Evolutionary conservation across 2,113 vertebrate species (phyloP).

Genomic region (Dipodomys merriami): DNA sequence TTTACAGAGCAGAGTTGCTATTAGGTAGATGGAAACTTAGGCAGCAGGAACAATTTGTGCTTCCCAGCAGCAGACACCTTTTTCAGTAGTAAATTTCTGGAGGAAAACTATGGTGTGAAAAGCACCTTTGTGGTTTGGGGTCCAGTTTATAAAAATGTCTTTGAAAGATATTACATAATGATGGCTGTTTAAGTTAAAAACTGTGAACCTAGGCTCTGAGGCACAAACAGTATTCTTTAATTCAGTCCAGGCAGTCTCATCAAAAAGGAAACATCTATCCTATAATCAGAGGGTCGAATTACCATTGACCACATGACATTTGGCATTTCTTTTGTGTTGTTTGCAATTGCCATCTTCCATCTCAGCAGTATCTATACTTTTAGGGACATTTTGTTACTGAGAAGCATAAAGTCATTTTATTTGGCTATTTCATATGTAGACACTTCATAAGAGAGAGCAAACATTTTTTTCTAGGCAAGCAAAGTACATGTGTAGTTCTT

Average conservation of each 20-base stretch:
- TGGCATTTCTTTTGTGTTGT: conserved; percentile 60
- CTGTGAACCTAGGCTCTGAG: not conserved
- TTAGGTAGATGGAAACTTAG: conserved; percentile 53
- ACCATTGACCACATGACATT: conserved; percentile 40
- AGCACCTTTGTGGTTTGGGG: conserved; percentile 58
- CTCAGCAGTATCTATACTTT: conserved; percentile 52
- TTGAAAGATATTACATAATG: conserved; percentile 61
- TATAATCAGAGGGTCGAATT: conserved; percentile 61
- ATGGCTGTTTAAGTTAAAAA: conserved; percentile 58
- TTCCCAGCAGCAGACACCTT: conserved; percentile 45
- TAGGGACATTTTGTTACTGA: conserved; percentile 27
- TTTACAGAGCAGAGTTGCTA: conserved; percentile 52
- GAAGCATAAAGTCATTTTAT: conserved; percentile 57
- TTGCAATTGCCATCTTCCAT: conserved; percentile 55
- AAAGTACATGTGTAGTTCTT: conserved; percentile 13
- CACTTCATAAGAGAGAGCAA: conserved; percentile 13
- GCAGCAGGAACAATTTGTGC: conserved; percentile 56
- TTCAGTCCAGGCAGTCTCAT: conserved; percentile 38
- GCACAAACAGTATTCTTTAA: conserved; percentile 52
- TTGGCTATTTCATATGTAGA: not conserved
- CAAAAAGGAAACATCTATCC: conserved; percentile 36
- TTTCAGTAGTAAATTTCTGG: conserved; percentile 52
- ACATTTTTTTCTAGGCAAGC: conserved; percentile 22
- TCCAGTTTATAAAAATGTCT: conserved; percentile 57
- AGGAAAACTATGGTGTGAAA: conserved; percentile 31